These are phyloP conservation scores for Antheraea pernyi DNA, from an alignment of 1,140 invertebrate genomes.

Conservation along the genomic window DNA sequence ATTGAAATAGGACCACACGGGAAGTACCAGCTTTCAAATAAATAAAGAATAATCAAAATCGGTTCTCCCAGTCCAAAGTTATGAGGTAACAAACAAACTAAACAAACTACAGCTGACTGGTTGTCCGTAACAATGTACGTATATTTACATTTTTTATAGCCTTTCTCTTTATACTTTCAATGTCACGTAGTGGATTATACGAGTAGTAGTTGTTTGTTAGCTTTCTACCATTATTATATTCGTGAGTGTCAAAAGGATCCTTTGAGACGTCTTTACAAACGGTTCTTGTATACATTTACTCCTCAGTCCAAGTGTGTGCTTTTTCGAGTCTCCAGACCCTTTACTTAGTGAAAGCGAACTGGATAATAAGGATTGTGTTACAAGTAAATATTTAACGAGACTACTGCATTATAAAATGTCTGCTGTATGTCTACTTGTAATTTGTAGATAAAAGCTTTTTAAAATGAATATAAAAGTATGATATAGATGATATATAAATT, in stretches of 20 bases:
- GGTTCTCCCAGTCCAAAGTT: too few relatives aligned
- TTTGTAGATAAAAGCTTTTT: too few relatives aligned
- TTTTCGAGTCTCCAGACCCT: not conserved
- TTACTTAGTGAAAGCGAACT: not conserved
- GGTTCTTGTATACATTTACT: not conserved
- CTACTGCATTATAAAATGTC: not conserved
- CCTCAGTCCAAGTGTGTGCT: not conserved
- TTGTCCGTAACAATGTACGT: too few relatives aligned
- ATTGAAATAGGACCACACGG: too few relatives aligned
- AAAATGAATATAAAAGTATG: too few relatives aligned
- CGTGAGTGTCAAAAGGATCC: not conserved
- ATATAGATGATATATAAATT: too few relatives aligned
- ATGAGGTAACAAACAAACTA: too few relatives aligned
- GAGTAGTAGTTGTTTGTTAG: constrained; percentile 4
- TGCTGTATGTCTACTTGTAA: not conserved
- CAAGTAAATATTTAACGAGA: not conserved
- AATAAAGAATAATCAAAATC: too few relatives aligned
- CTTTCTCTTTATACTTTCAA: not conserved
- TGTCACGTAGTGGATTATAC: not conserved
- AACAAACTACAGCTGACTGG: too few relatives aligned
- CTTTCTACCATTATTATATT: constrained; percentile 6
- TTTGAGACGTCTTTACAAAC: constrained; percentile 3
- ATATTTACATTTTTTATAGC: too few relatives aligned
- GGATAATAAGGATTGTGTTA: not conserved
- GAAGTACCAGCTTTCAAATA: too few relatives aligned